phyloP scores from a whole-genome alignment of 2,888 invertebrate species.

The Acheta domesticus region DNA sequence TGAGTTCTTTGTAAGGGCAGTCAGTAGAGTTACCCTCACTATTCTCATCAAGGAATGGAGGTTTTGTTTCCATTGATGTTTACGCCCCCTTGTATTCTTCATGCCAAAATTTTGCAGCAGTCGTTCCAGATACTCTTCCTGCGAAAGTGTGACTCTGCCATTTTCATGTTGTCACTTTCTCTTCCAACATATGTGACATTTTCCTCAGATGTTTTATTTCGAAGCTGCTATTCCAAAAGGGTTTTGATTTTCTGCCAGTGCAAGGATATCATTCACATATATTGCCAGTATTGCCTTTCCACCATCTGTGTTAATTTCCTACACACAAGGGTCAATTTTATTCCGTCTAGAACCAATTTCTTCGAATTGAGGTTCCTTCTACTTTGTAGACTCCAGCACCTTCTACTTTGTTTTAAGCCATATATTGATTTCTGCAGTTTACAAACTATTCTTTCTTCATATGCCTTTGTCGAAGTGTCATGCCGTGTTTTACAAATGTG shows the following conservation, averaged over 20 bases:
- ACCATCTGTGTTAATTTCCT: neutral
- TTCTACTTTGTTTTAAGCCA: neutral
- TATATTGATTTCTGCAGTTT: too few relatives aligned
- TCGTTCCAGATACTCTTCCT: too few relatives aligned
- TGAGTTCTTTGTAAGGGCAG: neutral
- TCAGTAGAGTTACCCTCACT: too few relatives aligned
- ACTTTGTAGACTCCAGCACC: neutral
- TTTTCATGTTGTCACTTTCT: too few relatives aligned
- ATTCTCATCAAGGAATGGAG: too few relatives aligned
- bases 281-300: neutral
- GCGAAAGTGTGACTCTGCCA: too few relatives aligned
- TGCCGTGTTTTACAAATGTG: neutral
- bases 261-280: neutral
- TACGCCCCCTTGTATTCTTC: too few relatives aligned
- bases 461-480: neutral
- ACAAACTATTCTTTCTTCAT: too few relatives aligned
- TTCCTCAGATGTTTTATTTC: neutral
- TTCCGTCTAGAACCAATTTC: neutral
- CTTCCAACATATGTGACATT: too few relatives aligned
- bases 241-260: neutral
- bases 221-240: neutral
- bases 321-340: neutral
- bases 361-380: neutral
- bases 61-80: too few relatives aligned
- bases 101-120: too few relatives aligned